Evolutionary conservation across 2,797 vertebrate genomes (phyloP).

Genomic region (Bradypodion pumilum): DNA sequence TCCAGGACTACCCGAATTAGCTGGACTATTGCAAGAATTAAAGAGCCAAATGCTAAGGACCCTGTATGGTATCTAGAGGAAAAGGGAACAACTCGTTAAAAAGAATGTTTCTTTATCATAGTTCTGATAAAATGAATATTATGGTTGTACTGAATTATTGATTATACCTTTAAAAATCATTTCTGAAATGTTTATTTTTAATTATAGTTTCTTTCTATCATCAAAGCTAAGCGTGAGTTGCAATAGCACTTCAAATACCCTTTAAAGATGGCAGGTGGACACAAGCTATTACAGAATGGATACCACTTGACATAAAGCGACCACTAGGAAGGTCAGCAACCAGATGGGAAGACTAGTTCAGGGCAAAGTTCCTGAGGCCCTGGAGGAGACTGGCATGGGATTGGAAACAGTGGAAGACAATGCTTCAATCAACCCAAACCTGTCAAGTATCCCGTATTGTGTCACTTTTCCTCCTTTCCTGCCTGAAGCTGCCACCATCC

Average conservation of each 20-base stretch:
- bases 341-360: too few relatives aligned
- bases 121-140: neutral
- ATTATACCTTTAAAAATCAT: neutral
- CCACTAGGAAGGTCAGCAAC: too few relatives aligned
- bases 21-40: constrained; percentile 90
- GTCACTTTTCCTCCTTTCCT: too few relatives aligned
- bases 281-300: too few relatives aligned
- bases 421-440: too few relatives aligned
- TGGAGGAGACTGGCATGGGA: too few relatives aligned
- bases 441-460: too few relatives aligned
- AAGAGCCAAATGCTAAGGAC: constrained; percentile 92
- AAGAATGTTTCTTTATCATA: neutral
- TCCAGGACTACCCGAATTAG: constrained; percentile 85
- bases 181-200: neutral
- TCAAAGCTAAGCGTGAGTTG: neutral
- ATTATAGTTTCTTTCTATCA: neutral
- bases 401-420: too few relatives aligned
- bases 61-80: constrained; percentile 91
- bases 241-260: neutral
- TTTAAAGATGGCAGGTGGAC: too few relatives aligned
- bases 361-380: too few relatives aligned
- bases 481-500: too few relatives aligned
- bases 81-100: constrained; percentile 22
- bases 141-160: neutral
- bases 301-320: too few relatives aligned